These are phyloP conservation scores for Andrena bicolor DNA, from an alignment of 2,888 invertebrate genomes.

Conservation along the genomic window DNA sequence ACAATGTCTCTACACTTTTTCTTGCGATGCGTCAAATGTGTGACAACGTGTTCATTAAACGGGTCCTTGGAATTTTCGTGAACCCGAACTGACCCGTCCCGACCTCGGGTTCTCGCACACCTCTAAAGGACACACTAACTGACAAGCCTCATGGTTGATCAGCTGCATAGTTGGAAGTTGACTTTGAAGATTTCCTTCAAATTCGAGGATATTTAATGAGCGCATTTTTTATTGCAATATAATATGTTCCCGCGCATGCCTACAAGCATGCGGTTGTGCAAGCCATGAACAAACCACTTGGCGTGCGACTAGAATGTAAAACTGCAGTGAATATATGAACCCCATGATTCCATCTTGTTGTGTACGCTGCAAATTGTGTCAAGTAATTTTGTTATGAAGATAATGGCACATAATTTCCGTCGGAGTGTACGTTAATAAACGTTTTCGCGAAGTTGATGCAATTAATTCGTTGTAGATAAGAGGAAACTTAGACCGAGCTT, in stretches of 20 bases:
- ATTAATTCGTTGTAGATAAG: not conserved
- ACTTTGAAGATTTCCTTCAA: no score
- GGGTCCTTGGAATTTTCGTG: no score
- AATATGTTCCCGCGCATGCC: not conserved
- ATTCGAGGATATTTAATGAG: no score
- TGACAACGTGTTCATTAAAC: no score
- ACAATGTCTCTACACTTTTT: no score
- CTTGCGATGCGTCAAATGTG: no score
- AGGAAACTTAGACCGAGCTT: not conserved
- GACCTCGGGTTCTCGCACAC: no score
- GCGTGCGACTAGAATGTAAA: conserved; percentile 9
- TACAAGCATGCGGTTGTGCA: conserved; percentile 3
- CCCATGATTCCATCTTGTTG: conserved; percentile 3
- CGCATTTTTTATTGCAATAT: not conserved
- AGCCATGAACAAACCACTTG: not conserved
- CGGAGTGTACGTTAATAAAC: not conserved
- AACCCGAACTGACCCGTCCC: no score
- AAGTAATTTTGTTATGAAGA: no score
- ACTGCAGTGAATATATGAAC: conserved; percentile 11
- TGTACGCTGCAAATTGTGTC: not conserved
- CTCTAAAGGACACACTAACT: no score
- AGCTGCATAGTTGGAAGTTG: no score
- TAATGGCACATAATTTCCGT: not conserved
- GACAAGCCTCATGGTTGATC: no score
- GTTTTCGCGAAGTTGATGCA: not conserved